Conservation (phyloP, 2,797 vertebrate genomes). For the Lagorchestes hirsutus region DNA sequence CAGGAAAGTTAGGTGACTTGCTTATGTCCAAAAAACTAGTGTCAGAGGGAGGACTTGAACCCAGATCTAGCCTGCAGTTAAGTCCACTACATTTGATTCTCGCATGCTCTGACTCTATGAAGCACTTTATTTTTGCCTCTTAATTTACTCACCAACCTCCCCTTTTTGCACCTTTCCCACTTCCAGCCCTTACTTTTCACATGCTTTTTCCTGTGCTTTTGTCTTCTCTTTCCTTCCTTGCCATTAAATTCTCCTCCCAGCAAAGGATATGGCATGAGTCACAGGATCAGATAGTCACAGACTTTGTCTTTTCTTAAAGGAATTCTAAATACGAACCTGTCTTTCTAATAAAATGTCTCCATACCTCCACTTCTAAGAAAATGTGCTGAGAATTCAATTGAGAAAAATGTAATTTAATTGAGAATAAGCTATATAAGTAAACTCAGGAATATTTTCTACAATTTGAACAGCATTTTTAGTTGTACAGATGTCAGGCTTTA, state of each 20-base stretch:
- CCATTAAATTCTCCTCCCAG: not conserved
- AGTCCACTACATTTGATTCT: not conserved
- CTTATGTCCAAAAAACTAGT: not conserved
- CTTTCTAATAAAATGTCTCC: not conserved
- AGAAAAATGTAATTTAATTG: not conserved
- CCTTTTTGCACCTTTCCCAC: slow-evolving; percentile 24
- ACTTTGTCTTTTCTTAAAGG: not conserved
- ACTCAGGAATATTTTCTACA: not conserved
- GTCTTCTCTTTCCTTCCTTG: not conserved
- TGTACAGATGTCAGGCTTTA: not conserved
- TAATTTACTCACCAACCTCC: not conserved
- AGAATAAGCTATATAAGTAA: not conserved
- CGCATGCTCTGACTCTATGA: not conserved
- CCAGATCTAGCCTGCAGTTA: not conserved
- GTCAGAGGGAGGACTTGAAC: not conserved
- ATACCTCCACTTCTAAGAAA: not conserved
- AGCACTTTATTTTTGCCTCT: not conserved
- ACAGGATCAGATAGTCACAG: not conserved
- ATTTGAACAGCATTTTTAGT: not conserved
- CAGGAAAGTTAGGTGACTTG: too few species aligned
- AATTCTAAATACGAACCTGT: not conserved
- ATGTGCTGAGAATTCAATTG: not conserved
- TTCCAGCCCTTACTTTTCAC: slow-evolving; percentile 3
- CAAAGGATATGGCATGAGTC: not conserved
- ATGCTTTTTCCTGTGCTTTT: not conserved